Evolutionary conservation across 2,888 invertebrate genomes (phyloP).

Genomic region (Volucella zonaria): DNA sequence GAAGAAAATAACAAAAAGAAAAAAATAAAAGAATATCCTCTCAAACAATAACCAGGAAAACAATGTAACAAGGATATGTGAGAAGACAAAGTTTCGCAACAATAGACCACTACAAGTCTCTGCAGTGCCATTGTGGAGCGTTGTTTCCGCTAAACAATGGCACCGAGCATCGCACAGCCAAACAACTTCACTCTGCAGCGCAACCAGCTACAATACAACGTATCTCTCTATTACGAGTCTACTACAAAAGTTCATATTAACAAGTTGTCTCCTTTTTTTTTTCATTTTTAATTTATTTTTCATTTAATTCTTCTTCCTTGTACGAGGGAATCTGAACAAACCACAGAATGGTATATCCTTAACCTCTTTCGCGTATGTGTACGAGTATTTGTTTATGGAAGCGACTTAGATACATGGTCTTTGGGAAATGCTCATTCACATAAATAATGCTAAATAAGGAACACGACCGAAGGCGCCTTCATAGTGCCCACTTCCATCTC

Average conservation of each 20-base stretch:
- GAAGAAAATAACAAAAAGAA: neutral
- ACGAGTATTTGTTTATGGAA: neutral
- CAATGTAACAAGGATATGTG: constrained; percentile 57
- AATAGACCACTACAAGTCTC: constrained; percentile 33
- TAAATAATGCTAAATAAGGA: constrained; percentile 61
- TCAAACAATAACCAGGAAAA: constrained; percentile 56
- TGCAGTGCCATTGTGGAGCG: constrained; percentile 41
- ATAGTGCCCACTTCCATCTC: neutral
- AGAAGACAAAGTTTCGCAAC: constrained; percentile 48
- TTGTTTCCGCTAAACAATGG: constrained; percentile 51
- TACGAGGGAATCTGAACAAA: neutral
- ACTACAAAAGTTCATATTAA: constrained; percentile 49
- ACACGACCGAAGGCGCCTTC: constrained; percentile 51
- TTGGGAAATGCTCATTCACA: constrained; percentile 49
- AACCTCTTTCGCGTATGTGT: constrained; percentile 47
- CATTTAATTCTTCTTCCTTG: constrained; percentile 35
- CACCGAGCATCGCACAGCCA: constrained; percentile 12
- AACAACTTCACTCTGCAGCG: constrained; percentile 31
- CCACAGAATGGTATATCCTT: constrained; percentile 43
- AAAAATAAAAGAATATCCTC: neutral
- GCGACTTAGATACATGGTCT: constrained; percentile 17
- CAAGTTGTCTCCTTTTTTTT: constrained; percentile 41
- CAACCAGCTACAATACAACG: constrained; percentile 33
- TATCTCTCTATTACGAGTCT: constrained; percentile 42
- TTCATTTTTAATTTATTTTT: constrained; percentile 32